Evolutionary conservation across 2,888 invertebrate species (phyloP).

Genomic region (Fabriciana adippe): DNA sequence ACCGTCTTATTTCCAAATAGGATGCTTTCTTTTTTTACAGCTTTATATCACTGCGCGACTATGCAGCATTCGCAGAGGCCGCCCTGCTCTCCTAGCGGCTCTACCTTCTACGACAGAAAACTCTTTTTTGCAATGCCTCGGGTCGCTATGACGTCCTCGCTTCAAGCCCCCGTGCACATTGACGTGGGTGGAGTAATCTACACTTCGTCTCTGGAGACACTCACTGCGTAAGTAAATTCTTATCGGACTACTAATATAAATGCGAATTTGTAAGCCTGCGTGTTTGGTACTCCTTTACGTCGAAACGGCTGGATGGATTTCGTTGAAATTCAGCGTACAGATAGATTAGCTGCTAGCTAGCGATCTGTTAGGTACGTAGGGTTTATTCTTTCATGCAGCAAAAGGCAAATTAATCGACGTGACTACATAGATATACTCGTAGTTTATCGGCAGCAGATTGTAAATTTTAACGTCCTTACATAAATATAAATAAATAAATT

Average conservation of each 20-base stretch:
- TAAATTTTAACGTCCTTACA: too few relatives aligned
- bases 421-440: too few relatives aligned
- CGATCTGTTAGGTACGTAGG: too few relatives aligned
- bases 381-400: too few relatives aligned
- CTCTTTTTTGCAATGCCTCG: conserved; percentile 94
- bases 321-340: too few relatives aligned
- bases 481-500: too few relatives aligned
- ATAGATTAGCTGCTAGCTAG: too few relatives aligned
- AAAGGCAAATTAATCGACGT: too few relatives aligned
- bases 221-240: conserved; percentile 90
- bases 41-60: neutral
- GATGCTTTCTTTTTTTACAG: conserved; percentile 6
- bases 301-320: too few relatives aligned
- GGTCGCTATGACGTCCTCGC: conserved; percentile 94
- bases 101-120: conserved; percentile 75
- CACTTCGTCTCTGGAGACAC: conserved; percentile 96
- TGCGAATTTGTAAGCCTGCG: too few relatives aligned
- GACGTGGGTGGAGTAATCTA: conserved; percentile 98
- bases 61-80: conserved; percentile 51
- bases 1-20: conserved; percentile 7
- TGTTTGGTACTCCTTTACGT: too few relatives aligned
- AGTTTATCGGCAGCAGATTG: too few relatives aligned
- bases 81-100: conserved; percentile 51
- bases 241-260: neutral
- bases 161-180: conserved; percentile 98